Evolutionary conservation across 2,888 invertebrate genomes (phyloP), one percentile per base, ranked within the genome.

Genomic region (Schizotus pectinicornis): DNA sequence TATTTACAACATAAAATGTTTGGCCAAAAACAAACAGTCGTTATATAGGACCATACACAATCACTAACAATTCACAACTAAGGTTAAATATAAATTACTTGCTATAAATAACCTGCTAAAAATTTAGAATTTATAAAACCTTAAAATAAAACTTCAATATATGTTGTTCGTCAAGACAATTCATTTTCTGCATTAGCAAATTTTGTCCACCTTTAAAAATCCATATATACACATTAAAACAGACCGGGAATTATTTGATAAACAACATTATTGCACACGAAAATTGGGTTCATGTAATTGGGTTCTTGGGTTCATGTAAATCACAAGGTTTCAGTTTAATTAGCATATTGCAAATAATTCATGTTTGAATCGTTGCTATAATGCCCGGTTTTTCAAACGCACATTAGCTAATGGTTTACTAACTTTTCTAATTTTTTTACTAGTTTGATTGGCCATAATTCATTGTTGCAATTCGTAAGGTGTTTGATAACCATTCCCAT

Each of bases 11-110:
- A 65, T 68, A 67, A 70, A 70, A 66, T 60, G 50, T 68, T 70
- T 69, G 74, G 70, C 72, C 72, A 71, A 67, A 65, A 69, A 70
- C 70, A 72, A 73, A 74, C 72, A 71, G 67, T 69, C 68, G 69
- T 72, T 72, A 70, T 58, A 52, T 64, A 63, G 64, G 65, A 65
- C 61, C 56, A 63, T 69, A 68, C 65, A 67, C 69, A 64, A 71
- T 70, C 73, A 72, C 72, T 74, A 75, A 73, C 69, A 70, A 69
- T 69, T 73, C 68, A 72, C 71, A 73, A 72, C 68, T 70, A 71
- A 72, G 66, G 63, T 69, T 69, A 67, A 70, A 66, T 65, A 65
- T 68, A 71, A 69, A 68, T 67, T 67, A 71, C 61, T 67, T 69
- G 65, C 63, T 62, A 64, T 63, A 66, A 72, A 69, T 72, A 74